Base-by-base conservation (phyloP, 2,888 invertebrate species). In the Plagodis dolabraria region DNA sequence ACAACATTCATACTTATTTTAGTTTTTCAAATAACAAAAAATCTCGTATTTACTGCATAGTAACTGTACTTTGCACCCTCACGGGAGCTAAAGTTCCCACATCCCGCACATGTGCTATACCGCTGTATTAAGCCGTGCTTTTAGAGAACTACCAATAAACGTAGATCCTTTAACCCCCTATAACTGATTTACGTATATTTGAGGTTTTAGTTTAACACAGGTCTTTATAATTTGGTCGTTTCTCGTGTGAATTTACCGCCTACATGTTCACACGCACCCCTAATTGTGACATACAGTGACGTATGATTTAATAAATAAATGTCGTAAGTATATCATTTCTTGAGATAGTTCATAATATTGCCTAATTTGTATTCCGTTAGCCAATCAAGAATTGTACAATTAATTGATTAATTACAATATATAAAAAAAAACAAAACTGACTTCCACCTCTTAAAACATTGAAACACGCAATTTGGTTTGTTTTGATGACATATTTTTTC, bases 241-340 rank as follows among this genome's bases (percentile, higher is more conserved):
- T 68, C 65, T 73, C 81, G 82, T 87, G 86, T 80, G 86, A 86
- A 86, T 79, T 76, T 79, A 74, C 75, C 79, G 69, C 77, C 79
- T 76, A 77, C 73, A 69, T 71, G 76, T 85, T 87, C 85, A 80
- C 86, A 88, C 82, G 84, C 75, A 79, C 70, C 76, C 72, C 67
- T 65, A 63, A 57, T 58, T 60, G 65, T 63, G 53, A 47, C 47
- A 51, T 50, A 63, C 57, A 46, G 51, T 35, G 6, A 10, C 36
- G 22, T 22, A 22, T 0, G 38, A n/a, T 35, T 60, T 33, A 22
- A 12, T 35, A 12, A 40, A 54, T 44, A 53, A 8, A 47, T 43
- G 38, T 35, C 36, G 7, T 45, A 45, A 36, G 22, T 42, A 2
- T 43, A 12, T 12, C 7, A 5, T 2, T 6, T 11, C 43, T 11